Evolutionary conservation across 1,140 invertebrate genomes (phyloP).

Genomic region (Ips nitidus): DNA sequence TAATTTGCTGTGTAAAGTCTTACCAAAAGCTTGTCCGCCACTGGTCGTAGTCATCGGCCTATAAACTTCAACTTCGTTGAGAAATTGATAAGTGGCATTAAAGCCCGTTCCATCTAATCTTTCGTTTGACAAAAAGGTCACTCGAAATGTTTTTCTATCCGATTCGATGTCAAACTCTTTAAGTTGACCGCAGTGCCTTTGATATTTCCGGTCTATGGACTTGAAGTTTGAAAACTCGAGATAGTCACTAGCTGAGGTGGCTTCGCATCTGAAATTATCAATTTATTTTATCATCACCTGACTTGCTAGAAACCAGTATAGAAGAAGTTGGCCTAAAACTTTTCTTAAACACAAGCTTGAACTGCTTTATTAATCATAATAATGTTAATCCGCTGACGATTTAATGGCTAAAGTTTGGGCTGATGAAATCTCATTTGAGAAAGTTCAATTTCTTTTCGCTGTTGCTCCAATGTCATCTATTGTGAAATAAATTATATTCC

Average conservation of each 20-base stretch:
- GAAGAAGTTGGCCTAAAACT: neutral
- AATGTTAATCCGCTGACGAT: neutral
- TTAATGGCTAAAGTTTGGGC: slow-evolving; percentile 3
- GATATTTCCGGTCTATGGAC: slow-evolving; percentile 81
- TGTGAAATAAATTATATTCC: slow-evolving; percentile 1
- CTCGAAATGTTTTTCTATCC: slow-evolving; percentile 89
- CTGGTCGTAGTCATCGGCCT: slow-evolving; percentile 17
- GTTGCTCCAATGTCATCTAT: slow-evolving; percentile 2
- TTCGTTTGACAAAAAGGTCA: slow-evolving; percentile 92
- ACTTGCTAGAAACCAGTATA: neutral
- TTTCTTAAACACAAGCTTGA: neutral
- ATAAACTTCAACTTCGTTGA: slow-evolving; percentile 45
- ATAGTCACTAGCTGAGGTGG: slow-evolving; percentile 85
- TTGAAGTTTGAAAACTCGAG: slow-evolving; percentile 94
- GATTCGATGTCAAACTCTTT: slow-evolving; percentile 80
- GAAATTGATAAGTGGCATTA: slow-evolving; percentile 85
- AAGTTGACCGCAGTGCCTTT: slow-evolving; percentile 81
- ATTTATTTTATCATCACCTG: neutral
- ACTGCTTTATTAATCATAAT: neutral
- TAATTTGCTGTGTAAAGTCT: neutral
- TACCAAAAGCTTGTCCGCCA: slow-evolving; percentile 6
- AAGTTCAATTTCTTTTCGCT: neutral
- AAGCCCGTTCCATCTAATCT: slow-evolving; percentile 91
- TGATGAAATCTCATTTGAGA: neutral
- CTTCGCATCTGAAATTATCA: slow-evolving; percentile 70